Percentiles rank a stretch among this genome's conserved stretches.
Conservation (phyloP, 1,140 invertebrate species). For the Drosophila punjabiensis region DNA sequence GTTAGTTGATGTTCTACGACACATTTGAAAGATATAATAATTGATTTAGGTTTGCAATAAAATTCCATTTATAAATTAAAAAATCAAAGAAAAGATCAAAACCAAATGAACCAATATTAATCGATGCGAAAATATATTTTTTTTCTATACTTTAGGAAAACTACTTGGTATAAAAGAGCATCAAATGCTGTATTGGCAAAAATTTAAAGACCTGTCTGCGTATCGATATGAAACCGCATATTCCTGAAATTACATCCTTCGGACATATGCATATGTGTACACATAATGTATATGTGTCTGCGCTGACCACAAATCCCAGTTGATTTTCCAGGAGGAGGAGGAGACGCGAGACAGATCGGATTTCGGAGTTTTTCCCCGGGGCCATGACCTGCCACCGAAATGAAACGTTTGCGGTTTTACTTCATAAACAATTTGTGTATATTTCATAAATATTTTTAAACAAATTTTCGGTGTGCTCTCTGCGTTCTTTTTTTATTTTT, state of each 20-base stretch:
- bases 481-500: slow-evolving; percentile 15
- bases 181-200: too few species aligned
- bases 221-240: slow-evolving; percentile 16
- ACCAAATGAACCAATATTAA: neutral
- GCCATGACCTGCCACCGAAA: slow-evolving; percentile 43
- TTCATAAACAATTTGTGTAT: slow-evolving; percentile 77
- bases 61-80: neutral
- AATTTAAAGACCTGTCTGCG: neutral
- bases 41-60: neutral
- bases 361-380: slow-evolving; percentile 21
- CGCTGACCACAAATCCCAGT: slow-evolving; percentile 15
- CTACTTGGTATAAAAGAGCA: neutral
- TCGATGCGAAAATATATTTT: neutral
- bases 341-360: slow-evolving; percentile 31
- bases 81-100: neutral
- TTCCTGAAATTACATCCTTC: slow-evolving; percentile 12
- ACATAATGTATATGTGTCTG: neutral
- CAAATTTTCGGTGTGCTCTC: slow-evolving; percentile 40
- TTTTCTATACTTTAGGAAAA: neutral
- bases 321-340: neutral
- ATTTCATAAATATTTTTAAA: slow-evolving; percentile 69
- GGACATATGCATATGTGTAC: neutral
- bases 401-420: slow-evolving; percentile 73
- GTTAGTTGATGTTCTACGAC: neutral
- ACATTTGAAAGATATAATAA: neutral